Base-by-base conservation (phyloP, 2,797 vertebrate species). In the Molossus molossus region DNA sequence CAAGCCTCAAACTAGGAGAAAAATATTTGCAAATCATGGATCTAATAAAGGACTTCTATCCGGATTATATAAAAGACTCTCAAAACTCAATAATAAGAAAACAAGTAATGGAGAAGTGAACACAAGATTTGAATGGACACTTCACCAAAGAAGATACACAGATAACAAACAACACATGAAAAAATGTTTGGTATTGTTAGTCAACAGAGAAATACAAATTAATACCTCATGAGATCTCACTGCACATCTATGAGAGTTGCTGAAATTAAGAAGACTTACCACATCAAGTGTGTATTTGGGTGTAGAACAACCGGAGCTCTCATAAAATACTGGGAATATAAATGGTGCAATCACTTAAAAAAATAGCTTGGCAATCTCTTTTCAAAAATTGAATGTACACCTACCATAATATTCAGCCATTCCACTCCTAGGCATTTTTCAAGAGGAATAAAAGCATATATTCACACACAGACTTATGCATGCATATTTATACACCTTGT, bases 401-500 rank as follows among this genome's bases (percentile, higher is more conserved):
- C 5, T 45, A 21, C 21, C 20, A 55, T 73, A 76, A 45, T 27
- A 93, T 80, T 5, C 12, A 93, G n/a, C 13, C 57, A 60, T 29
- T 91, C 62, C 9, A 73, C 33, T 58, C 17, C 15, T 55, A 87
- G 20, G 29, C 64, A 50, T 70, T 77, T 88, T 45, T 89, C 4
- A 57, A 69, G 67, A 95, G 23, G 87, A 95, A 60, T 87, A 40
- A 94, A 80, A 84, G 50, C 53, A 21, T 20, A 17, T 67, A 73
- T 77, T 89, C 76, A 55, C 27, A 82, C 5, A 90, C 90, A 81
- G 83, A 87, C 2, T 87, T 55, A 57, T 5, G 1, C 4, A 29
- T 50, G 50, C 69, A 50, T 87, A 77, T 80, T 87, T 67, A 65
- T 15, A 3, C 40, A 57, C 21, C n/a, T 85, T 93, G 14, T 73